Percentiles rank a stretch among this genome's conserved stretches.
These are phyloP conservation scores for Agrypnia vestita DNA, from an alignment of 1,140 invertebrate genomes.

Conservation along the genomic window DNA sequence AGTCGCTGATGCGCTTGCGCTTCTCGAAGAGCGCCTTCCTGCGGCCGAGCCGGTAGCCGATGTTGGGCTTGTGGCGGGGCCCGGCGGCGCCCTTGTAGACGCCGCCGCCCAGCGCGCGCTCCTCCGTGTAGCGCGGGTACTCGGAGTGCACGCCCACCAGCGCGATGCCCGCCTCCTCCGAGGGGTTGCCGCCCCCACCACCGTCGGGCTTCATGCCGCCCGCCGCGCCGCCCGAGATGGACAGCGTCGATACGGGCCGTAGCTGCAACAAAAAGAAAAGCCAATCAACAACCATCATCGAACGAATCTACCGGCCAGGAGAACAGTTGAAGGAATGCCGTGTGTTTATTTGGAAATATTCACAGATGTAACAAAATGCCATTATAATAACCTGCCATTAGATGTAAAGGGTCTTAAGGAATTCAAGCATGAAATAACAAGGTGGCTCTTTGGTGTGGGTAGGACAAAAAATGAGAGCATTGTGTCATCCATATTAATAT, in stretches of 20 bases:
- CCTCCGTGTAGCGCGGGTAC: constrained; percentile 89
- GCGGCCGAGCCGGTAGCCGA: constrained; percentile 95
- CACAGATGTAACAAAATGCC: too few relatives aligned
- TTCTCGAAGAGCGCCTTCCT: constrained; percentile 98
- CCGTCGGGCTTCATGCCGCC: constrained; percentile 68
- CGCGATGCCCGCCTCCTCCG: constrained; percentile 86
- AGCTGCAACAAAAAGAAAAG: constrained; percentile 80
- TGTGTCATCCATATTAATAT: too few relatives aligned
- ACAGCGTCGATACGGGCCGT: constrained; percentile 95
- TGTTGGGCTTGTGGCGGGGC: constrained; percentile 95
- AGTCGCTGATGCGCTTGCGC: constrained; percentile 97
- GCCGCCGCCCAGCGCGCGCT: constrained; percentile 79
- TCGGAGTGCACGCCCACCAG: constrained; percentile 89
- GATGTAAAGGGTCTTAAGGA: too few relatives aligned
- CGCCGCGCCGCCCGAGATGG: constrained; percentile 86
- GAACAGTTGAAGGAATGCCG: too few relatives aligned
- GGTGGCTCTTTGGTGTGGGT: too few relatives aligned
- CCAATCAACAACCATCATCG: too few relatives aligned
- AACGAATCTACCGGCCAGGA: too few relatives aligned
- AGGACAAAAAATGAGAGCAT: too few relatives aligned
- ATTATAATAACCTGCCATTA: too few relatives aligned
- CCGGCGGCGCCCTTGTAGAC: constrained; percentile 79
- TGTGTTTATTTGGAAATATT: too few relatives aligned
- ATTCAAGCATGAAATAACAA: too few relatives aligned
- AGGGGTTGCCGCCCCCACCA: constrained; percentile 69